Base-by-base conservation (phyloP, 2,888 invertebrate species). In the Drosophila trichaetosa region DNA sequence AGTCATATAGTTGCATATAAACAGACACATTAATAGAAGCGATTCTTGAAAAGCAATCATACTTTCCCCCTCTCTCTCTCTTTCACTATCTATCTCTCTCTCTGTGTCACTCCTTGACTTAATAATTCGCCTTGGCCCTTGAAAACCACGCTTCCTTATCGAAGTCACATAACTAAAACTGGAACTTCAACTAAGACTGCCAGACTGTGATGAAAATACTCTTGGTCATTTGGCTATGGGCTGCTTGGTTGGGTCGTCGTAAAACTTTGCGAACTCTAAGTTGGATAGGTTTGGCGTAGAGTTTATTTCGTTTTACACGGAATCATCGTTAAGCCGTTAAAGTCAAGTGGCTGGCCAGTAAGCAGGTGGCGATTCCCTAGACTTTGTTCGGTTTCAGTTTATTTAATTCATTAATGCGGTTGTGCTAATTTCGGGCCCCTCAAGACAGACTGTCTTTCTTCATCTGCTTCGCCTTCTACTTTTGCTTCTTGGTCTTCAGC, bases 361-460 rank as follows among this genome's bases (percentile, higher is more conserved):
- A 46, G 57, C 57, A 57, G 57, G 40, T 57, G 36, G 49, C 42
- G 61, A 64, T 86, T 88, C 88, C 89, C 89, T 91, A 91, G 88
- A 83, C 80, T 89, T 82, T 67, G 75, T 46, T 46, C 46, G 46
- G 70, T 71, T 81, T 85, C 77, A 84, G 87, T 81, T 85, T 76
- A 88, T 86, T 88, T 91, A 90, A 91, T 91, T 91, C 90, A 90
- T 90, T 89, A 86, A 82, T 86, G 83, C 79, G 78, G 76, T 74
- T 76, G 82, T 77, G 76, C 80, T 78, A 84, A 88, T 90, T 86
- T 73, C 63, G 70, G 63, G 69, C 8, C 57, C 71, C 83, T 57
- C 33, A 85, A 84, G 86, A 80, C 87, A 68, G 72, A 77, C 79
- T 77, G 84, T 88, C 36, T 36, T 54, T 18, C 24, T 24, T 27